Conservation (phyloP, 2,113 vertebrate species). For the Oreamnos americanus region DNA sequence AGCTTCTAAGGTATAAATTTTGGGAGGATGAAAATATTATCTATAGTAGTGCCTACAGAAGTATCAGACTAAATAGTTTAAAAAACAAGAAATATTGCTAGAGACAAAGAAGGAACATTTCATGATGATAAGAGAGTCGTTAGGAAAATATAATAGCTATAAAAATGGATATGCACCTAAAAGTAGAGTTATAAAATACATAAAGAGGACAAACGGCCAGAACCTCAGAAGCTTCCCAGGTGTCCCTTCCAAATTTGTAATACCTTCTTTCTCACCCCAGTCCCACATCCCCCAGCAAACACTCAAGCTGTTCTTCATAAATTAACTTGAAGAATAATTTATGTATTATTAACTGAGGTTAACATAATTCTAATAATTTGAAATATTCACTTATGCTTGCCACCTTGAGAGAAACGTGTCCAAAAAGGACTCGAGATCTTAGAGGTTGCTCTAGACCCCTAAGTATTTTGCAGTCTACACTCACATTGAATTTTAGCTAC, state of each 20-base stretch:
- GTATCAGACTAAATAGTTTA: neutral
- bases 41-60: neutral
- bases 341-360: neutral
- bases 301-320: neutral
- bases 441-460: neutral
- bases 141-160: neutral
- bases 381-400: neutral
- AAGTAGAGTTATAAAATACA: neutral
- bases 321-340: neutral
- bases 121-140: neutral
- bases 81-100: neutral
- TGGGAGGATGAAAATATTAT: neutral
- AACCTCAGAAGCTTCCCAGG: neutral
- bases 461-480: neutral
- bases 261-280: neutral
- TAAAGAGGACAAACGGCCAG: neutral
- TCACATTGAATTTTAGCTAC: neutral
- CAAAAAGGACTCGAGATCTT: neutral
- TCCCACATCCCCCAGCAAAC: neutral
- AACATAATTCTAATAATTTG: neutral
- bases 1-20: neutral
- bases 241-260: neutral
- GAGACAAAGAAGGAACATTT: neutral
- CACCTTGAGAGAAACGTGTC: neutral
- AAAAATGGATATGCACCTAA: neutral